Evolutionary conservation across 2,113 vertebrate genomes (phyloP), one percentile per base, ranked within the genome.

Genomic region (Podilymbus podiceps): DNA sequence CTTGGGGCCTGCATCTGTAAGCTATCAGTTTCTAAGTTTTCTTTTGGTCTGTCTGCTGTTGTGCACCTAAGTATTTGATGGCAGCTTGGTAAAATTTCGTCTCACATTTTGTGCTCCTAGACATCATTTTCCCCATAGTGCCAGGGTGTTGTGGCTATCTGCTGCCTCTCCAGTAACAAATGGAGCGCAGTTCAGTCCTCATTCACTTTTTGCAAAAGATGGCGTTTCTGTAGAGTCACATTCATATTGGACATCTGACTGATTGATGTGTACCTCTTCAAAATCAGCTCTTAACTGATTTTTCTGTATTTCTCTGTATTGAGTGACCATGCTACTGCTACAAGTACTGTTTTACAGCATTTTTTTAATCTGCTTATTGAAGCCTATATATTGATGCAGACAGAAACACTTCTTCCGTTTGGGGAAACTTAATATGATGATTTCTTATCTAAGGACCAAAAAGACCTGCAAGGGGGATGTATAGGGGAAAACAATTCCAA

Each of bases 401-500:
- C 7, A 33, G 15, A 30, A 88, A 56, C 55, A 25, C 3, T 74
- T 62, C 15, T 74, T 19, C 33, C 20, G 12, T 8, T 8, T 89
- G 40, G 33, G 18, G 11, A 30, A 60, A 49, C 53, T 38, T 38
- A 50, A 23, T 42, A 19, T 56, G 17, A 28, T 60, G 12, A 27
- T 9, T 52, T 38, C 22, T 56, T 84, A n/a, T 9, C 20, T 71
- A 38, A 47, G 68, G 49, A 63, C 25, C 4, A 49, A 50, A 59
- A 55, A 52, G 67, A n/a, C 12, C 9, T 82, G 19, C 53, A 50
- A 8, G 4, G 4, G 2, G 1, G 0, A 1, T 12, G 1, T 47
- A 46, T 60, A 47, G 25, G 8, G 28, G 40, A 60, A 60, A 92
- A 56, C 33, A 64, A 30, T 11, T 55, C 6, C 47, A 44, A 50